A percentile compares a stretch with the other conserved stretches of the same genome.
Conservation (phyloP, 2,888 invertebrate species). For the Lepidochrysops patricia region DNA sequence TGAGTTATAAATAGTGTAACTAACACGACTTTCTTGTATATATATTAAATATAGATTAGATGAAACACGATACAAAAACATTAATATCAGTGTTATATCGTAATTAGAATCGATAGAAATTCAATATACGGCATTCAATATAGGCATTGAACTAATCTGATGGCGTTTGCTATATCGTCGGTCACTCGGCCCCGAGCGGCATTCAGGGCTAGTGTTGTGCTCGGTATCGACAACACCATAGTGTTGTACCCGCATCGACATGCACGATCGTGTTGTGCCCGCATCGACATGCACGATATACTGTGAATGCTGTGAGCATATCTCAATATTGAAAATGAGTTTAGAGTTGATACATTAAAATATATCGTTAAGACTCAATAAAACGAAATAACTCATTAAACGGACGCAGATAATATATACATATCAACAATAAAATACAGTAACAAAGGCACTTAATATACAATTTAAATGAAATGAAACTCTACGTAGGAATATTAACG, state of each 20-base stretch:
- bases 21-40: no score
- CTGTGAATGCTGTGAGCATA: neutral
- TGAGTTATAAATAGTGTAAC: no score
- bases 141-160: slow-evolving; percentile 29
- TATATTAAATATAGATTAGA: no score
- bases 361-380: no score
- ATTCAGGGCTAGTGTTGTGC: neutral
- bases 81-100: slow-evolving; percentile 9
- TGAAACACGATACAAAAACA: neutral
- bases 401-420: no score
- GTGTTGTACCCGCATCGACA: neutral
- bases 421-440: no score
- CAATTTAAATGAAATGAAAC: no score
- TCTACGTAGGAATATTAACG: no score
- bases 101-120: slow-evolving; percentile 27
- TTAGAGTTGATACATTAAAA: no score
- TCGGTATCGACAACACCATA: neutral
- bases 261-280: neutral
- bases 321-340: neutral
- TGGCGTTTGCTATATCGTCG: slow-evolving; percentile 31
- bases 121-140: slow-evolving; percentile 28
- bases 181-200: slow-evolving; percentile 29
- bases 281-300: neutral
- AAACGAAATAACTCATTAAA: no score
- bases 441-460: no score